These are phyloP conservation scores for Chloroceryle amazona DNA, from an alignment of 2,797 vertebrate species.

Conservation along the genomic window DNA sequence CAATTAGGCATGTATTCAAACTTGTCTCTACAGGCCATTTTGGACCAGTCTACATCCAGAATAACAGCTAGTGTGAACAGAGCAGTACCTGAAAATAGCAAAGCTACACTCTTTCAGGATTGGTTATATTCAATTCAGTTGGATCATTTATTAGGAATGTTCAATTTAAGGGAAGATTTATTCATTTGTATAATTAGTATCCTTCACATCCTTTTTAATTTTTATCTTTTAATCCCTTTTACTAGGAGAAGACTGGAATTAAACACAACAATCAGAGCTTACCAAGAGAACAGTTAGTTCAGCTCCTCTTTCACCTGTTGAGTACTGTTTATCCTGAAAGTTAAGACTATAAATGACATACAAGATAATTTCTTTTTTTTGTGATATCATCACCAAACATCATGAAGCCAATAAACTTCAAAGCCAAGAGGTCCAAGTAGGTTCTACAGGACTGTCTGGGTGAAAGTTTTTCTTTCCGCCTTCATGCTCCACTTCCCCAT, in stretches of 20 bases:
- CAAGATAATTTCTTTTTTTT: not conserved
- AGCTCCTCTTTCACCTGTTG: not conserved
- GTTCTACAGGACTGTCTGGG: not conserved
- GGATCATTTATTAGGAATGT: not conserved
- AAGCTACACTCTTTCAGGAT: not conserved
- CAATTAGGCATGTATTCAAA: not conserved
- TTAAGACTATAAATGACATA: not conserved
- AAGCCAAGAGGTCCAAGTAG: not conserved
- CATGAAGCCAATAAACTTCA: not conserved
- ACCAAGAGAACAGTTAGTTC: not conserved
- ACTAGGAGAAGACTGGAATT: not conserved
- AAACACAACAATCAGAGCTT: not conserved
- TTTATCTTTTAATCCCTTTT: not conserved
- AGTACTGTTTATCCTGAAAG: not conserved
- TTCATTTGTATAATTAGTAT: not conserved
- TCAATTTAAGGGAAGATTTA: not conserved
- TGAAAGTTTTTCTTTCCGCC: not conserved
- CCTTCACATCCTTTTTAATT: not conserved
- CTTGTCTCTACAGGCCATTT: not conserved
- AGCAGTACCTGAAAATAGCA: not conserved
- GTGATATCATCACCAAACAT: not conserved
- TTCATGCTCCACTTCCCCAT: not conserved
- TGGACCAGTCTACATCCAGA: not conserved
- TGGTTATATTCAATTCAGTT: not conserved
- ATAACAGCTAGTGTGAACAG: not conserved